Conservation (phyloP, 2,888 invertebrate species). For the Molorchus minor region DNA sequence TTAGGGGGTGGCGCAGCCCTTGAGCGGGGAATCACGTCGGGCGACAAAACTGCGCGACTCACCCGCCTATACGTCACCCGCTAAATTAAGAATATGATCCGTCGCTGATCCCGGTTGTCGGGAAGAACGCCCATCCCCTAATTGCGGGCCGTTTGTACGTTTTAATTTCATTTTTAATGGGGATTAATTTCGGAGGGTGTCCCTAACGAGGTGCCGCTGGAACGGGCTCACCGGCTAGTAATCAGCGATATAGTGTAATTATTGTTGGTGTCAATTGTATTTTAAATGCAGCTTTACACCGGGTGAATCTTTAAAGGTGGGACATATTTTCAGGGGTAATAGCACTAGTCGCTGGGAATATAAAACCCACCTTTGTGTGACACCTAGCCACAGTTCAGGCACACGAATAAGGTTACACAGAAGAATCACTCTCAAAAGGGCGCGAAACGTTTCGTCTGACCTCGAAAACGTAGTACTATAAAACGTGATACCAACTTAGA, state of each 20-base stretch:
- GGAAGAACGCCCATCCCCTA: slow-evolving; percentile 48
- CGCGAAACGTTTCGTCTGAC: no score
- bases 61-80: slow-evolving; percentile 58
- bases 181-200: slow-evolving; percentile 24
- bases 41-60: slow-evolving; percentile 60
- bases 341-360: no score
- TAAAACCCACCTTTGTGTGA: no score
- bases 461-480: no score
- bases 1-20: slow-evolving; percentile 35
- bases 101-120: slow-evolving; percentile 32
- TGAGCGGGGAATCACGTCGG: slow-evolving; percentile 57
- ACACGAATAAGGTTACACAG: no score
- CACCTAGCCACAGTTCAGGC: no score
- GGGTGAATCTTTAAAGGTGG: no score
- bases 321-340: no score
- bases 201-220: slow-evolving; percentile 5
- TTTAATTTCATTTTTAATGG: slow-evolving; percentile 52
- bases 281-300: no score
- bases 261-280: neutral
- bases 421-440: no score
- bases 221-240: neutral
- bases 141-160: slow-evolving; percentile 53
- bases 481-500: no score
- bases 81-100: slow-evolving; percentile 62
- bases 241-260: slow-evolving; percentile 2